These are phyloP conservation scores for Telenomus remus DNA, from an alignment of 1,140 invertebrate genomes.

Conservation along the genomic window DNA sequence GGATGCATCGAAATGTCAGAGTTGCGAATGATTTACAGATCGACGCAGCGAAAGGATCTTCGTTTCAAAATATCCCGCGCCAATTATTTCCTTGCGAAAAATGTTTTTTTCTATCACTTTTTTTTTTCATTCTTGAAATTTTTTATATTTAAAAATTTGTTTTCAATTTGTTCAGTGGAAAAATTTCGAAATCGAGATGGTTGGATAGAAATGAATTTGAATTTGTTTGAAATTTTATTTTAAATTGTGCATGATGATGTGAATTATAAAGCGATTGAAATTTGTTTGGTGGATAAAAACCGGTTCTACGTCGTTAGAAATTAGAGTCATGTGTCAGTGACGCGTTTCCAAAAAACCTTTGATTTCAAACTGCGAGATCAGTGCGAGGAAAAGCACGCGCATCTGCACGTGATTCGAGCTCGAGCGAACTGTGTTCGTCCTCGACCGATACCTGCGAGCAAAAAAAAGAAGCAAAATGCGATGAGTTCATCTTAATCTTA, in stretches of 20 bases:
- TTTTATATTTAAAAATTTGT: too few species aligned
- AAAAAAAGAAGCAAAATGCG: conserved; percentile 35
- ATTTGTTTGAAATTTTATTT: too few species aligned
- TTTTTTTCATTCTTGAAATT: too few species aligned
- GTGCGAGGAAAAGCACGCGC: conserved; percentile 41
- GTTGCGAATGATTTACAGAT: conserved; percentile 27
- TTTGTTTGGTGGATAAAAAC: too few species aligned
- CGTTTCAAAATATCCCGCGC: not conserved
- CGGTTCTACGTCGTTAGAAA: conserved; percentile 14
- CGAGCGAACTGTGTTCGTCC: conserved; percentile 29
- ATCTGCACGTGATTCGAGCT: conserved; percentile 39
- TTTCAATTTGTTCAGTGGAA: too few species aligned
- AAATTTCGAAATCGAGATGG: too few species aligned
- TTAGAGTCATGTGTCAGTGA: not conserved
- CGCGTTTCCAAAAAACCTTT: conserved; percentile 27
- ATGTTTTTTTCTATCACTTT: too few species aligned
- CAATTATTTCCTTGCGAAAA: too few species aligned
- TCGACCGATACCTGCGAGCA: conserved; percentile 56
- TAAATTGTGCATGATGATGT: too few species aligned
- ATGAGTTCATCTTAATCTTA: too few species aligned
- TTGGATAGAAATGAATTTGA: too few species aligned
- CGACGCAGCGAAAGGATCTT: not conserved
- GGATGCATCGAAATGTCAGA: conserved; percentile 40
- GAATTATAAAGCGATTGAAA: too few species aligned
- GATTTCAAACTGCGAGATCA: conserved; percentile 12